A percentile compares a stretch with the other conserved stretches of the same genome.
phyloP scores from a whole-genome alignment of 2,797 vertebrate species.

The Sparidentex hasta region DNA sequence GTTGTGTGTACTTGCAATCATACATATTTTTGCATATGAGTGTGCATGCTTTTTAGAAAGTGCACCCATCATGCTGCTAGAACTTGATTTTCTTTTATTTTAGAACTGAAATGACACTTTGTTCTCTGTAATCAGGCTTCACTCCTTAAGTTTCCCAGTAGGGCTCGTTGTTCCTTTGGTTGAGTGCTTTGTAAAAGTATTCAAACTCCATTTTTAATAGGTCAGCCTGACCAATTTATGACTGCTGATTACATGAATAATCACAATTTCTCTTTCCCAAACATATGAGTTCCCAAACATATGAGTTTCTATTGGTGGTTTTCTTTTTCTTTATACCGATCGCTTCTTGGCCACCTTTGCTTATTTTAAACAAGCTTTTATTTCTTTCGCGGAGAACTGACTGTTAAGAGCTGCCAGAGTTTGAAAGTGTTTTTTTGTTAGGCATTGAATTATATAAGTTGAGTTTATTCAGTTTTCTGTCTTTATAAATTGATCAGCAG shows the following conservation, averaged over 20 bases:
- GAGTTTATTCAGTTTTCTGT: no score
- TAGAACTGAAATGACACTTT: background rate
- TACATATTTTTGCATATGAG: constrained; percentile 10
- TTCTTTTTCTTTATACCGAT: background rate
- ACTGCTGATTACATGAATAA: background rate
- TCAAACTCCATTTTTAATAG: background rate
- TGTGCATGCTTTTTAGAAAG: background rate
- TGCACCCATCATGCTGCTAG: background rate
- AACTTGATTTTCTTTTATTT: background rate
- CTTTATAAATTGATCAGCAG: no score
- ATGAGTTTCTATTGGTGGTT: background rate
- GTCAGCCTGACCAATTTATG: background rate
- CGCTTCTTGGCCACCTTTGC: background rate
- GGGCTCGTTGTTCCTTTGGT: background rate
- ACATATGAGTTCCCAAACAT: no score
- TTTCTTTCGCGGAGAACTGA: no score
- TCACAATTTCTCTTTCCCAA: background rate
- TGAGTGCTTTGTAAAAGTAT: background rate
- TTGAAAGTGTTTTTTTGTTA: no score
- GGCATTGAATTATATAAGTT: no score
- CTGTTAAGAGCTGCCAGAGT: no score
- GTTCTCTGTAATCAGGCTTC: background rate
- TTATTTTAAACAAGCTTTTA: no score
- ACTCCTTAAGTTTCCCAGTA: background rate
- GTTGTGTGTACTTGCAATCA: background rate